phyloP scores from a whole-genome alignment of 1,140 invertebrate genomes.

The Drosophila novamexicana region DNA sequence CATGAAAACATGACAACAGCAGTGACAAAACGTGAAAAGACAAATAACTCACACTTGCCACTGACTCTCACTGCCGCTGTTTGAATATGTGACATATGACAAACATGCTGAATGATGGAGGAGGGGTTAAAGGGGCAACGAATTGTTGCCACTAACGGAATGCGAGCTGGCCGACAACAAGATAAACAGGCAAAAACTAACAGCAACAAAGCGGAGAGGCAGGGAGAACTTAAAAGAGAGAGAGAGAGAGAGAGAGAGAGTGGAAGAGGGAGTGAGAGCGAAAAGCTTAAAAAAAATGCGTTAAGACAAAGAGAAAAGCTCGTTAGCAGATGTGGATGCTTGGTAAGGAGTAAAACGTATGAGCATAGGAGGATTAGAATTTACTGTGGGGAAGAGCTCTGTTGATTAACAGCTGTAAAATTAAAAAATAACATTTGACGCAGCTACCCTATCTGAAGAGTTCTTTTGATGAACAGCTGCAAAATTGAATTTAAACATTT shows the following conservation, averaged over 20 bases:
- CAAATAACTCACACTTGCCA: slow-evolving; percentile 79
- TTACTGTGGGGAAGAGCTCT: no score
- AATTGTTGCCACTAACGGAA: slow-evolving; percentile 35
- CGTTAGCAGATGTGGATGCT: no score
- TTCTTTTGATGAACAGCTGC: no score
- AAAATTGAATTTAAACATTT: no score
- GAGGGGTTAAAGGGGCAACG: neutral
- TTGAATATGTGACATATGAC: slow-evolving; percentile 77
- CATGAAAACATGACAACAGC: slow-evolving; percentile 54
- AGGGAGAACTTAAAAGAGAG: neutral
- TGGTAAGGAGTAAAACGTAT: no score
- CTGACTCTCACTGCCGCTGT: slow-evolving; percentile 55
- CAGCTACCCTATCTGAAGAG: no score
- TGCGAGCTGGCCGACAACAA: slow-evolving; percentile 21
- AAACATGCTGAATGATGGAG: slow-evolving; percentile 15
- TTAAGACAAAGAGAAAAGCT: slow-evolving; percentile 13
- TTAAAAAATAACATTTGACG: no score
- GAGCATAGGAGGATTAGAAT: no score
- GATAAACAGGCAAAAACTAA: slow-evolving; percentile 31
- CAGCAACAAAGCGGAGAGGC: slow-evolving; percentile 16
- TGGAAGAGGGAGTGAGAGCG: neutral
- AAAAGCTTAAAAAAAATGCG: slow-evolving; percentile 17
- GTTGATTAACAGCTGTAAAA: no score
- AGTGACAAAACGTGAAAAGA: slow-evolving; percentile 69
- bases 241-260: neutral